A percentile compares a stretch with the other conserved stretches of the same genome.
Evolutionary conservation across 2,888 invertebrate species (phyloP).

Genomic region (Sipha maydis): DNA sequence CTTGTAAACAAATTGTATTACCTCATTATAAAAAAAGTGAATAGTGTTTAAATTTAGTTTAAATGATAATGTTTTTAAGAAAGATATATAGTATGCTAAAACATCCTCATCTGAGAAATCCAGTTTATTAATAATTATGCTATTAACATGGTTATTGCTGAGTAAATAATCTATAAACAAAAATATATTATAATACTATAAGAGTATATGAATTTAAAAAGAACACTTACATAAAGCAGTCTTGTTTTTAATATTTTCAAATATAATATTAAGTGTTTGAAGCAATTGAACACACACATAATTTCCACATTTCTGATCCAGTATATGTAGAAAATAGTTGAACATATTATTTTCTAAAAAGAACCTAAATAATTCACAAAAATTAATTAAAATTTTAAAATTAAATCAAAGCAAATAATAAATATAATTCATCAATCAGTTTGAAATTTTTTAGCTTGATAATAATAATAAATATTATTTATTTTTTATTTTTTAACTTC

Average conservation of each 20-base stretch:
- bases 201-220: neutral
- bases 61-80: conserved; percentile 96
- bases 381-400: neutral
- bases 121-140: conserved; percentile 99
- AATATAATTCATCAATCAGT: too few relatives aligned
- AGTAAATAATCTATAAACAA: conserved; percentile 90
- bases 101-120: conserved; percentile 99
- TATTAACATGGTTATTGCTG: conserved; percentile 99
- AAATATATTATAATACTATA: neutral
- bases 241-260: conserved; percentile 99
- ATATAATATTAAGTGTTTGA: conserved; percentile 97
- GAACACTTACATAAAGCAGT: conserved; percentile 93
- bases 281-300: conserved; percentile 97
- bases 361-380: conserved; percentile 77
- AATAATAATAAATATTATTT: too few relatives aligned
- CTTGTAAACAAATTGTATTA: conserved; percentile 66
- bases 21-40: conserved; percentile 99
- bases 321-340: conserved; percentile 95
- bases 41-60: conserved; percentile 98
- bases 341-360: conserved; percentile 99
- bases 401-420: neutral
- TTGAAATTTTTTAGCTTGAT: too few relatives aligned
- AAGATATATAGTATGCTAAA: conserved; percentile 99
- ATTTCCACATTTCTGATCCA: conserved; percentile 96
- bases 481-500: too few relatives aligned